Conservation (phyloP, 2,797 vertebrate genomes). For the Tarsius wallacei region DNA sequence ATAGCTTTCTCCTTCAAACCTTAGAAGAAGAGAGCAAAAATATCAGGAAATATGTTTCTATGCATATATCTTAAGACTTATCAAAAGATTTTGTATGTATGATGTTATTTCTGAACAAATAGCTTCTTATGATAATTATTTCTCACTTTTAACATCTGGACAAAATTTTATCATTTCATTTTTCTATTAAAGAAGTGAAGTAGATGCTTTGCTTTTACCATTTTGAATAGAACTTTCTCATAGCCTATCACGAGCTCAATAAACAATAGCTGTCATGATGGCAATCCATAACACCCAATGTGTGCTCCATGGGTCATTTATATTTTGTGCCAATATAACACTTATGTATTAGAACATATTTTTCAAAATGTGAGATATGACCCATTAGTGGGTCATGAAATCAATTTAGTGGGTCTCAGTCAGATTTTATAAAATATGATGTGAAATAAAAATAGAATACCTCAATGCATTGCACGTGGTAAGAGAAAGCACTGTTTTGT, state of each 20-base stretch:
- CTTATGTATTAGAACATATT: neutral
- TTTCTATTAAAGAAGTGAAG: conserved; percentile 52
- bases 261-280: neutral
- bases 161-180: conserved; percentile 52
- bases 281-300: neutral
- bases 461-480: neutral
- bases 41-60: conserved; percentile 29
- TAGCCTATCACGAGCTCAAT: neutral
- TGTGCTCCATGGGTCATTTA: neutral
- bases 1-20: neutral
- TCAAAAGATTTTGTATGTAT: neutral
- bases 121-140: conserved; percentile 63
- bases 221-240: conserved; percentile 66
- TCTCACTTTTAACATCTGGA: conserved; percentile 53
- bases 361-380: conserved; percentile 10
- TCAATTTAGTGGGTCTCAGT: conserved; percentile 11
- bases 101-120: conserved; percentile 58
- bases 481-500: neutral
- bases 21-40: conserved; percentile 67
- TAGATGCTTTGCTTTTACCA: conserved; percentile 62
- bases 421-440: conserved; percentile 28
- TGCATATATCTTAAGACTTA: conserved; percentile 1
- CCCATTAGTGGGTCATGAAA: neutral
- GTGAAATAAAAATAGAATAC: conserved; percentile 60
- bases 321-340: neutral